These are phyloP conservation scores for Leptoclinus maculatus DNA, from an alignment of 2,797 vertebrate genomes.

Conservation along the genomic window DNA sequence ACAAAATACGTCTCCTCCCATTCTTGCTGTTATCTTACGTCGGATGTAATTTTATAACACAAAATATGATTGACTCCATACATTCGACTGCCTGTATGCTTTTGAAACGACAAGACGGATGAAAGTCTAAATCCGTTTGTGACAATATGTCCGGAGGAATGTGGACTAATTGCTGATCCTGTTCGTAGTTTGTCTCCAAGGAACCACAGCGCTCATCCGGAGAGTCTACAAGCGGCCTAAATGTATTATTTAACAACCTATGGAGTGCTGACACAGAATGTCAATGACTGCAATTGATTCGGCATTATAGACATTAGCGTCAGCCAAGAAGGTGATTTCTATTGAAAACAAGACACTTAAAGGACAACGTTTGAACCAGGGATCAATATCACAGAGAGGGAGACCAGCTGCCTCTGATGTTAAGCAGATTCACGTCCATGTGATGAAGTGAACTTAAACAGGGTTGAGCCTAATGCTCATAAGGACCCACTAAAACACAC, in stretches of 20 bases:
- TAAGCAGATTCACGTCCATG: slow-evolving; percentile 50
- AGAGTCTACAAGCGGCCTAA: slow-evolving; percentile 33
- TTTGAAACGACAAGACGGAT: background rate
- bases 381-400: slow-evolving; percentile 58
- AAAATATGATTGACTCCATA: background rate
- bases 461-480: slow-evolving; percentile 25
- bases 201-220: slow-evolving; percentile 4
- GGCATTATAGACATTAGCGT: slow-evolving; percentile 47
- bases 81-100: background rate
- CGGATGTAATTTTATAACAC: slow-evolving; percentile 5
- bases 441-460: slow-evolving; percentile 56
- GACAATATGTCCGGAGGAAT: background rate
- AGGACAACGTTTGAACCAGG: slow-evolving; percentile 38
- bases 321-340: slow-evolving; percentile 51
- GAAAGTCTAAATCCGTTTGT: slow-evolving; percentile 1
- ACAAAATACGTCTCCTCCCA: slow-evolving; percentile 16
- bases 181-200: slow-evolving; percentile 30
- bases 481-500: slow-evolving; percentile 31
- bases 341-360: slow-evolving; percentile 62
- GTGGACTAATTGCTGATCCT: slow-evolving; percentile 22
- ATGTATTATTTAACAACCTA: slow-evolving; percentile 47
- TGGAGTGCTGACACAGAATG: slow-evolving; percentile 43
- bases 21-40: background rate
- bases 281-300: slow-evolving; percentile 61
- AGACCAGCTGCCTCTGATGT: slow-evolving; percentile 57